These are phyloP conservation scores for Cervus canadensis DNA, from an alignment of 2,113 vertebrate species.

Conservation along the genomic window DNA sequence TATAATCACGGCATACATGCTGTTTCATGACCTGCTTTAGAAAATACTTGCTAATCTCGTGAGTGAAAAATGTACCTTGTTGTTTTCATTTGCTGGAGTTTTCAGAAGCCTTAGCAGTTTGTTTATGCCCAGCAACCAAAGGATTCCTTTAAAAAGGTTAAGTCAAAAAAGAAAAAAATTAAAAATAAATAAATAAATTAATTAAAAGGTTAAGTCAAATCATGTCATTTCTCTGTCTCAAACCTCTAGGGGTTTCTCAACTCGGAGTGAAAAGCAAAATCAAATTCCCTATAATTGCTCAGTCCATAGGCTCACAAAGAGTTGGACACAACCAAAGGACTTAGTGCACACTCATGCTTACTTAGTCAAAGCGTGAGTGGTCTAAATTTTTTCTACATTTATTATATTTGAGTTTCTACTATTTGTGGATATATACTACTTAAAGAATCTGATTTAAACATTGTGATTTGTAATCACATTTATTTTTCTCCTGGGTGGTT, in stretches of 20 bases:
- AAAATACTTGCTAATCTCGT: background rate
- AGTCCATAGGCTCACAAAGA: background rate
- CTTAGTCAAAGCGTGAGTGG: background rate
- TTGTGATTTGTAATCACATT: background rate
- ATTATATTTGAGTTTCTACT: slow-evolving; percentile 6
- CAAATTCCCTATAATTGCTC: background rate
- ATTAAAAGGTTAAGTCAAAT: background rate
- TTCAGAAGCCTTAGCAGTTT: background rate
- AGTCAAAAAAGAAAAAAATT: no score
- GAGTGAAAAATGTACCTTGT: background rate
- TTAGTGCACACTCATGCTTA: background rate
- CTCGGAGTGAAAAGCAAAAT: background rate
- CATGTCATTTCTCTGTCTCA: background rate
- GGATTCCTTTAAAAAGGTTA: background rate
- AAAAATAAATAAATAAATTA: no score
- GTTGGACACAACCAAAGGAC: background rate
- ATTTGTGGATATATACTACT: background rate
- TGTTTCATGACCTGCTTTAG: slow-evolving; percentile 3
- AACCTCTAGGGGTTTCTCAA: background rate
- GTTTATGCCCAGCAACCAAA: background rate
- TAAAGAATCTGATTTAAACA: background rate
- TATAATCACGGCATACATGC: background rate
- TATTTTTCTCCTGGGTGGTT: slow-evolving; percentile 8
- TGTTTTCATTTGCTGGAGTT: slow-evolving; percentile 15
- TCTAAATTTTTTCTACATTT: background rate